Evolutionary conservation across 2,113 vertebrate genomes (phyloP).

Genomic region (Podarcis muralis): DNA sequence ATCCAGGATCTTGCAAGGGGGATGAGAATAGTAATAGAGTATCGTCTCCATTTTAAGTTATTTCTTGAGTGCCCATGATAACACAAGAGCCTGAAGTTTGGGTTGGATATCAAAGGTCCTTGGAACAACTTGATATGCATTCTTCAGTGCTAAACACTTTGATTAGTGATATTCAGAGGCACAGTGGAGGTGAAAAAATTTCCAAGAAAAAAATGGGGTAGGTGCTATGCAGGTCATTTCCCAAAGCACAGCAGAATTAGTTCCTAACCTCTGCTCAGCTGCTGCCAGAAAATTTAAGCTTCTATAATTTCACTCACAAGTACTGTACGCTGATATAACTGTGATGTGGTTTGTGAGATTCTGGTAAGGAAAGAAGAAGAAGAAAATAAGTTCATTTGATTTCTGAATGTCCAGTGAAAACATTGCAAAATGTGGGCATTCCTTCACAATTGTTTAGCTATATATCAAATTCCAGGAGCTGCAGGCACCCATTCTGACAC

Average conservation of each 20-base stretch:
- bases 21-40: too few species aligned
- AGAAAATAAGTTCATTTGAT: neutral
- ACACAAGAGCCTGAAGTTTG: too few species aligned
- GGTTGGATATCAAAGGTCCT: too few species aligned
- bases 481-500: neutral
- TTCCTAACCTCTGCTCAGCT: neutral
- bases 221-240: neutral
- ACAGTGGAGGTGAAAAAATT: neutral
- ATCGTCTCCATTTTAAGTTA: too few species aligned
- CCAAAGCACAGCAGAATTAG: neutral
- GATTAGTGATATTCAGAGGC: neutral
- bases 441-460: neutral
- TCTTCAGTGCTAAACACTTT: too few species aligned
- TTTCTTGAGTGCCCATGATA: too few species aligned
- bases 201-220: neutral
- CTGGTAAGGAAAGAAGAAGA: neutral
- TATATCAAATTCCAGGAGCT: neutral
- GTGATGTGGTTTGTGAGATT: neutral
- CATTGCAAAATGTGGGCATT: neutral
- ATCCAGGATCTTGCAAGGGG: too few species aligned
- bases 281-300: neutral
- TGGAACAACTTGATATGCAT: too few species aligned
- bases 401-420: neutral
- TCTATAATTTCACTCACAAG: too few species aligned
- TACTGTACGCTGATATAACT: neutral